Base-by-base conservation (phyloP, 64 coral and sea anemone species). In the Montipora cactus region DNA sequence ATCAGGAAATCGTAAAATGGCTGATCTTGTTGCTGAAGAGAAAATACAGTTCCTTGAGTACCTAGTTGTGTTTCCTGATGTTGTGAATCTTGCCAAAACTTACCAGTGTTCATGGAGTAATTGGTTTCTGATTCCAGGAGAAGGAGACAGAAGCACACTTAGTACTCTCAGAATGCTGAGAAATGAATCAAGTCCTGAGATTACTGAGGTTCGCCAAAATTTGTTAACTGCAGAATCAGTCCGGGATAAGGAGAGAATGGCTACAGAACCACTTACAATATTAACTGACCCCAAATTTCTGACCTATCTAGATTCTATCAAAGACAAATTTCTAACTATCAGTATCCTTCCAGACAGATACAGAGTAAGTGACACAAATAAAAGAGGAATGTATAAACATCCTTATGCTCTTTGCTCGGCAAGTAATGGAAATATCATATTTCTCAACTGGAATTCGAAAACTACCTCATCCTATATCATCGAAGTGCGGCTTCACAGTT, bases 191-290 rank as follows among this genome's bases (percentile, higher is more conserved):
- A 55, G 44, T 74, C 14, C 48, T 72, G 45, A 82, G 15, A 50
- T 91, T 50, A 69, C n/a, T 9, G 48, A 37, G 37, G 37, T 37
- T 37, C 59, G 70, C 9, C 77, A 74, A 71, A 74, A 74, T 18
- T 16, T 91, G 78, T 74, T 83, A 15, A 82, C 48, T 19, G 79
- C 62, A 14, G 89, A 83, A 68, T 73, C 62, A 44, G 79, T 91
- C 52, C 25, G 59, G 49, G 81, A 83, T 53, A 91, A 91, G 55
- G 79, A 91, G 58, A 82, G 67, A 82, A 91, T 91, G 89, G 78
- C 89, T 52, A 52, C 64, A 55, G 79, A 82, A 66, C 76, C 88
- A 59, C 55, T 90, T 50, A 69, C 66, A 48, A 25, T 47, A 69
- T 58, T 80, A 75, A 79, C 52, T 79, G 75, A 51, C 51, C 59